phyloP scores from a whole-genome alignment of 1,140 invertebrate species.

The Reticulitermes speratus region DNA sequence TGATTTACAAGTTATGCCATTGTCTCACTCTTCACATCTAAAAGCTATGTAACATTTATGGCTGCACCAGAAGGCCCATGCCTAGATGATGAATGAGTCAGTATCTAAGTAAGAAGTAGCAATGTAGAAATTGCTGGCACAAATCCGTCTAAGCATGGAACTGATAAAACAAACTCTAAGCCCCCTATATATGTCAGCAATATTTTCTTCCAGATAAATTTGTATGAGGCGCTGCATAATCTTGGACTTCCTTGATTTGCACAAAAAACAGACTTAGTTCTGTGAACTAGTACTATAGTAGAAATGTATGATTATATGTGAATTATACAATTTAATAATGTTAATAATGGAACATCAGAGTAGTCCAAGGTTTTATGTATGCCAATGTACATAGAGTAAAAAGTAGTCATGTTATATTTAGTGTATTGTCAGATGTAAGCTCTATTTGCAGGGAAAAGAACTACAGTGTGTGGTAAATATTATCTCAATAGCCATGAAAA shows the following conservation, averaged over 20 bases:
- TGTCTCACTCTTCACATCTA: neutral
- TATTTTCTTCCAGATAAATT: neutral
- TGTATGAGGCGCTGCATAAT: neutral
- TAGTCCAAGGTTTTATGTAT: neutral
- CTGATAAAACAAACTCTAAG: neutral
- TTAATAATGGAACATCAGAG: neutral
- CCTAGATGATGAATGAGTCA: neutral
- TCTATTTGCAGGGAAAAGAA: too few species aligned
- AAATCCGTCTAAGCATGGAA: neutral
- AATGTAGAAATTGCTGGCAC: neutral
- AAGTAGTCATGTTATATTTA: neutral
- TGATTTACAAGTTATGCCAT: neutral
- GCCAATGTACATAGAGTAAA: neutral
- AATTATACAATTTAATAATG: neutral
- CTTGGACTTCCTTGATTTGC: neutral
- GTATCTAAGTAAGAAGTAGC: neutral
- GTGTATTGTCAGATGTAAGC: neutral
- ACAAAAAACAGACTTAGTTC: neutral
- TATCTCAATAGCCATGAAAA: too few species aligned
- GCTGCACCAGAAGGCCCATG: neutral
- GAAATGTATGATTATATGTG: neutral
- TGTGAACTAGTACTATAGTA: neutral
- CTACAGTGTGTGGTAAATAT: too few species aligned
- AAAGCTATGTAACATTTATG: neutral
- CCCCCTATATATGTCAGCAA: neutral